Evolutionary conservation across 2,888 invertebrate genomes (phyloP).

Genomic region (Ornithoptera priamus): DNA sequence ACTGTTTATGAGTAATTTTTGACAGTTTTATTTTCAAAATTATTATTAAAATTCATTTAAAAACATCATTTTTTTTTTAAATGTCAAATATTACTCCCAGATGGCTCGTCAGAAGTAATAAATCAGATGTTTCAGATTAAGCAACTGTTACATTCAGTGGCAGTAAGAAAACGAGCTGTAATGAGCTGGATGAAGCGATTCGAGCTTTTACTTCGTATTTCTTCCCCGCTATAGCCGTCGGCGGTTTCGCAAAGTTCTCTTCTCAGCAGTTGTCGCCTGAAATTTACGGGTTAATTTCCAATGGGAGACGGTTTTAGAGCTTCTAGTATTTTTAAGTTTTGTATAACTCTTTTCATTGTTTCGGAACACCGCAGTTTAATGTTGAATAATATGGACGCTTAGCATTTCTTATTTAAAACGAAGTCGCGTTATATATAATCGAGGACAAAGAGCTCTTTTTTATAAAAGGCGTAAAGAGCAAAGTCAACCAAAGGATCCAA

Average conservation of each 20-base stretch:
- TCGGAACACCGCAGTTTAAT: slow-evolving; percentile 3
- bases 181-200: slow-evolving; percentile 60
- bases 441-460: slow-evolving; percentile 32
- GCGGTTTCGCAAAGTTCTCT: slow-evolving; percentile 73
- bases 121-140: slow-evolving; percentile 33
- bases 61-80: too few relatives aligned
- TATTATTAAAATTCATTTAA: too few relatives aligned
- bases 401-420: slow-evolving; percentile 6
- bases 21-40: too few relatives aligned
- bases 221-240: slow-evolving; percentile 59
- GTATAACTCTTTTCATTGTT: slow-evolving; percentile 20
- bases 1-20: too few relatives aligned
- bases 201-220: slow-evolving; percentile 50
- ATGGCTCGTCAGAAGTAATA: slow-evolving; percentile 29
- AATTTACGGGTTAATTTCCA: slow-evolving; percentile 80
- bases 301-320: slow-evolving; percentile 64
- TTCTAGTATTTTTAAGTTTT: slow-evolving; percentile 67
- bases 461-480: slow-evolving; percentile 41
- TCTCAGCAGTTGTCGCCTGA: slow-evolving; percentile 74
- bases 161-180: slow-evolving; percentile 50
- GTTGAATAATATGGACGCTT: slow-evolving; percentile 2
- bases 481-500: slow-evolving; percentile 41
- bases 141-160: slow-evolving; percentile 34
- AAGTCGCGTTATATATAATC: neutral
- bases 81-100: slow-evolving; percentile 29